These are phyloP conservation scores for Grammomys surdaster DNA, from an alignment of 2,113 vertebrate species.

Conservation along the genomic window DNA sequence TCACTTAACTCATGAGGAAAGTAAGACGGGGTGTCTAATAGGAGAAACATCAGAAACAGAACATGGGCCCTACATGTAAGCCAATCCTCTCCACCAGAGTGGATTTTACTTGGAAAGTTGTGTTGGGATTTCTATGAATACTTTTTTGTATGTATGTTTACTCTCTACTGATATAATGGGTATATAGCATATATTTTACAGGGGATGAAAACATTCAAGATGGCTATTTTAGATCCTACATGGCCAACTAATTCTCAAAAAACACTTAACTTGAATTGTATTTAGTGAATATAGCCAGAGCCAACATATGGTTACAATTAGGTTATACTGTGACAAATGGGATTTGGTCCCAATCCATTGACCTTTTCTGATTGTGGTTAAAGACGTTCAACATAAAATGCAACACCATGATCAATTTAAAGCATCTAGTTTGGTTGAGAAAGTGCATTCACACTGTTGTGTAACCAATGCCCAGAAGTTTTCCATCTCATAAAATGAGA, in stretches of 20 bases:
- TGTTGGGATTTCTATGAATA: neutral
- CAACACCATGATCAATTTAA: slow-evolving; percentile 8
- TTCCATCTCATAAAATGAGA: slow-evolving; percentile 26
- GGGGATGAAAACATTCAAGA: neutral
- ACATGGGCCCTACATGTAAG: neutral
- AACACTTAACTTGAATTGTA: slow-evolving; percentile 45
- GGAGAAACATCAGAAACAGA: neutral
- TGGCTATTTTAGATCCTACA: slow-evolving; percentile 11
- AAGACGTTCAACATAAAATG: neutral
- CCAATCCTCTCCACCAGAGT: neutral
- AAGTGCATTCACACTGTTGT: neutral
- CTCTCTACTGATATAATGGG: neutral
- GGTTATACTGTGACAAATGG: neutral
- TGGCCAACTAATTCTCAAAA: slow-evolving; percentile 17
- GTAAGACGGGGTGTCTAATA: neutral
- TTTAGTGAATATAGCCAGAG: neutral
- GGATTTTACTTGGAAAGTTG: neutral
- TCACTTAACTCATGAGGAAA: neutral
- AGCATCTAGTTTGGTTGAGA: neutral
- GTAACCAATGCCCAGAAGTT: neutral
- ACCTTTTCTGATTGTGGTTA: neutral
- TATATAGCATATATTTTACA: neutral
- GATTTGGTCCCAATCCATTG: neutral
- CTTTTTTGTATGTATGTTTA: neutral
- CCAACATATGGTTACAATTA: neutral